A percentile compares a stretch with the other conserved stretches of the same genome.
Evolutionary conservation across 2,888 invertebrate species (phyloP).

Genomic region (Drosophila nr. medialis): DNA sequence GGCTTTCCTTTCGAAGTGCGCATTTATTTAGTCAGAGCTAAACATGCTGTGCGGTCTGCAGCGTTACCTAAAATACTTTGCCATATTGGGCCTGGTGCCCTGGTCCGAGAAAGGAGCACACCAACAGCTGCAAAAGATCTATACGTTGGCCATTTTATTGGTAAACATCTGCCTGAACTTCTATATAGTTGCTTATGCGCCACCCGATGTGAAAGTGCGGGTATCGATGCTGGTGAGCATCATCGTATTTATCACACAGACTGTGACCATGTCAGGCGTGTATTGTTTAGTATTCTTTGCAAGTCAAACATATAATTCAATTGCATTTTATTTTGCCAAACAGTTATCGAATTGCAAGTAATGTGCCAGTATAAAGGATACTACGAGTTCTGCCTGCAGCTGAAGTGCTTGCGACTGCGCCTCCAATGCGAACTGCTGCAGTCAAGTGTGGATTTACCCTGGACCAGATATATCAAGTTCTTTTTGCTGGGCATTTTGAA

Average conservation of each 20-base stretch:
- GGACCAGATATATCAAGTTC: slow-evolving; percentile 42
- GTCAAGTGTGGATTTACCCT: slow-evolving; percentile 6
- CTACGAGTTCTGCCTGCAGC: slow-evolving; percentile 55
- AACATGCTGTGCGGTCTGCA: slow-evolving; percentile 67
- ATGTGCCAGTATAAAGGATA: slow-evolving; percentile 57
- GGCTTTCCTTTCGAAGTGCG: slow-evolving; percentile 1
- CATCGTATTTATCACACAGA: slow-evolving; percentile 64
- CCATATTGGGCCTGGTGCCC: slow-evolving; percentile 73
- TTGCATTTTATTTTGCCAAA: neutral
- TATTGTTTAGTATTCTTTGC: neutral
- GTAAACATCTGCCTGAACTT: slow-evolving; percentile 43
- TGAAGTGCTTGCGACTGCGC: slow-evolving; percentile 42
- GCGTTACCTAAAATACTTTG: slow-evolving; percentile 65
- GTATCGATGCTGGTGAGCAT: slow-evolving; percentile 67
- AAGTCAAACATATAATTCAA: neutral
- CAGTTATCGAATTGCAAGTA: slow-evolving; percentile 63
- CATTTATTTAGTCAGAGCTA: neutral
- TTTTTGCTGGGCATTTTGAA: slow-evolving; percentile 30
- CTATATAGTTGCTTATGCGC: slow-evolving; percentile 38
- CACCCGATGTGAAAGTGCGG: slow-evolving; percentile 36
- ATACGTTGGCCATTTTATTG: slow-evolving; percentile 56
- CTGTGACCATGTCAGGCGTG: slow-evolving; percentile 47
- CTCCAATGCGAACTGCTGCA: slow-evolving; percentile 49
- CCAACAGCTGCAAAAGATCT: slow-evolving; percentile 60
- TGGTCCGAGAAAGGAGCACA: slow-evolving; percentile 39